phyloP scores from a whole-genome alignment of 2,113 vertebrate genomes.

The Damaliscus lunatus region DNA sequence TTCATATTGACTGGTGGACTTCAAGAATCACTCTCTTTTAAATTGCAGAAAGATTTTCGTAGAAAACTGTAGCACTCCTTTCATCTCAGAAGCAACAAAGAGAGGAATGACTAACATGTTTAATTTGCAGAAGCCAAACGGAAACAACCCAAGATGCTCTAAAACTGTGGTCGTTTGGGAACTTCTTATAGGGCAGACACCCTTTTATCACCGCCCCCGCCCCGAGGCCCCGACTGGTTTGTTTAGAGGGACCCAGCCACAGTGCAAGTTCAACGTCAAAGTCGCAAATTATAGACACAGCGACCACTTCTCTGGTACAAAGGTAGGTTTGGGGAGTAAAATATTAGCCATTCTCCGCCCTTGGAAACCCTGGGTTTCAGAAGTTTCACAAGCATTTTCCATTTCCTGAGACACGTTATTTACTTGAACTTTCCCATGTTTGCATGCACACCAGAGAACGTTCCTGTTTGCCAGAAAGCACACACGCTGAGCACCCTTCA shows the following conservation, averaged over 20 bases:
- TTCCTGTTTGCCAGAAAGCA: not conserved
- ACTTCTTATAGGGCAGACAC: not conserved
- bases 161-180: not conserved
- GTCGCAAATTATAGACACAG: not conserved
- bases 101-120: not conserved
- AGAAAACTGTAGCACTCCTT: not conserved
- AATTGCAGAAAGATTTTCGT: not conserved
- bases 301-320: not conserved
- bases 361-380: not conserved
- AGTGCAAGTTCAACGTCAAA: not conserved
- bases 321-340: slow-evolving; percentile 6
- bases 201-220: not conserved
- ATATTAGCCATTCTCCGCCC: not conserved
- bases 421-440: not conserved
- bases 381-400: not conserved
- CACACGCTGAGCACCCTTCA: not conserved
- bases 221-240: not conserved
- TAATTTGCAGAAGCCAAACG: not conserved
- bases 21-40: not conserved
- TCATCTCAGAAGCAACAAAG: slow-evolving; percentile 29
- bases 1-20: not conserved
- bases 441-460: not conserved
- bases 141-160: not conserved
- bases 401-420: not conserved
- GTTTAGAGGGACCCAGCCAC: not conserved